Evolutionary conservation across 2,888 invertebrate genomes (phyloP), one percentile per base, ranked within the genome.

Genomic region (Thymelicus lineola): DNA sequence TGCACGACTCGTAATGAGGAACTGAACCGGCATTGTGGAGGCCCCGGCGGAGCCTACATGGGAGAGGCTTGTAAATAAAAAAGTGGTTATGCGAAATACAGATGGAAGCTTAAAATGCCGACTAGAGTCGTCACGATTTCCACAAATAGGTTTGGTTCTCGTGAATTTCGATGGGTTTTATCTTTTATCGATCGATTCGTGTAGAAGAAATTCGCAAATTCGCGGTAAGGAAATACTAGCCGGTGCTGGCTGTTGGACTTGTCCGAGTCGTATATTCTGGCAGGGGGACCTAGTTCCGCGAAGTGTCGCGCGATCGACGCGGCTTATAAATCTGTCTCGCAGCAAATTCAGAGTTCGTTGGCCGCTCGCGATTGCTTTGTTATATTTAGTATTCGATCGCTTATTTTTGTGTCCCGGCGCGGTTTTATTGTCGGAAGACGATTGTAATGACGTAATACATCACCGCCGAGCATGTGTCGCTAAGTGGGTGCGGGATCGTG

Each of bases 311-410:
- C 55, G 63, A 63, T 60, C 48, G 42, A 48, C 62, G 55, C 36
- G 63, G 36, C 14, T 81, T 78, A 88, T 89, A 88, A 88, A 88
- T 88, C 86, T 87, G 85, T 87, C 87, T 74, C 79, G 74, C 75
- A 77, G 76, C 76, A 72, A 77, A 77, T 79, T 78, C 79, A 76
- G 75, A 81, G 85, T 82, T 82, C 83, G 82, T 80, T 80, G 84
- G 75, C 80, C 83, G 73, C 72, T 63, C 71, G 70, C 74, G 75
- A 72, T 70, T 60, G 70, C 64, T 67, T 70, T 65, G 65, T 72
- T 58, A 72, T 66, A 71, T 66, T 70, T 62, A 66, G 61, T 66
- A 61, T 60, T 60, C 46, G 64, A 65, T 64, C 57, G 63, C 67
- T 70, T 70, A 70, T 70, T 70, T 70, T 70, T 66, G 70, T 60